Base-by-base conservation (phyloP, 2,888 invertebrate genomes). In the Caenorhabditis sp. region DNA sequence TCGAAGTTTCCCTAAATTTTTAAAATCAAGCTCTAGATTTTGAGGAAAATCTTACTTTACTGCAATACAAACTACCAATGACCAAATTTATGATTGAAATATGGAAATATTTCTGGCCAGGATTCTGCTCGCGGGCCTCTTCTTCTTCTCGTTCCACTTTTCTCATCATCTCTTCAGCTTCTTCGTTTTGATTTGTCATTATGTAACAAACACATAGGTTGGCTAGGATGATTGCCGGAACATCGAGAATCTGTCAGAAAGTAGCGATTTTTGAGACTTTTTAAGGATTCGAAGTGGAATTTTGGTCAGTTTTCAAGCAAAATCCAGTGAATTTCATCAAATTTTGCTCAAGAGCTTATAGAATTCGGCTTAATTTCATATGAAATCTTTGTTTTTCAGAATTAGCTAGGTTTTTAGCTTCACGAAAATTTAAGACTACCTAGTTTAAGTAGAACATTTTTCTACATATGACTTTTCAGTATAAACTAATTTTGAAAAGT, bases 111-210 rank as follows among this genome's bases (percentile, higher is more conserved):
- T 97, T 96, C 88, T 94, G 94, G 58, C 95, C 94, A 0, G 95
- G 94, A 83, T 95, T 94, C 87, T 95, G 94, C 86, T 93, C 94
- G 70, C 93, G 93, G 91, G 76, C 93, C 92, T 53, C 67, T 87
- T 97, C 97, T 88, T 99, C 97, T 87, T 97, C 97, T 83, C 95
- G 94, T 89, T 99, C 99, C 80, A 99, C 96, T 90, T 96, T 96
- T 63, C 96, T 91, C 96, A 99, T 97, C 65, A 99, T 91, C 25
- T 77, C 76, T 63, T 83, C 83, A 0, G 83, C 83, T 91, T 97
- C 97, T 89, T 96, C 95, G 88, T 97, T 99, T 89, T 96, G 95
- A 61, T 95, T 94, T 1, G 95, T 97, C 97, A 99, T 97, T 84
- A 99, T 97, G 88, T 99, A 99, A 21, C 97, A 95, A 1, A 97